Evolutionary conservation across 2,797 vertebrate genomes (phyloP).

Genomic region (Chrosomus eos): DNA sequence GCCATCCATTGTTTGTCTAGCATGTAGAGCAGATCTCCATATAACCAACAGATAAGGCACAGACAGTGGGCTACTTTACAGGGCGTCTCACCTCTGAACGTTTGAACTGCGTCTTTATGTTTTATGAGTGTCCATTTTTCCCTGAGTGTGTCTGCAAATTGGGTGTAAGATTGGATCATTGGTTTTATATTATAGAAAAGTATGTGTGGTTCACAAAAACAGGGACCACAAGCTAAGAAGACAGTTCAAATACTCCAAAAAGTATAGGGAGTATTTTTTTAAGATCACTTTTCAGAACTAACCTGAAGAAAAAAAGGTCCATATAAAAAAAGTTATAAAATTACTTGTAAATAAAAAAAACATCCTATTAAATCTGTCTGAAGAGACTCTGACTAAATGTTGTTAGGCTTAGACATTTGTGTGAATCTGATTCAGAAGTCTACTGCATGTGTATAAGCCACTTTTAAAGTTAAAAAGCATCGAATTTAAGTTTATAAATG

Average conservation of each 20-base stretch:
- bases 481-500: not conserved
- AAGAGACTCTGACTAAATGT: not conserved
- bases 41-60: constrained; percentile 32
- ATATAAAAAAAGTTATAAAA: not conserved
- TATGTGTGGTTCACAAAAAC: not conserved
- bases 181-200: not conserved
- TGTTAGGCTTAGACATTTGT: not conserved
- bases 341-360: not conserved
- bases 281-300: not conserved
- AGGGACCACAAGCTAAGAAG: no score
- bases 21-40: constrained; percentile 39
- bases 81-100: constrained; percentile 15
- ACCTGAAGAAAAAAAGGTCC: not conserved
- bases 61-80: constrained; percentile 3
- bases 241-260: not conserved
- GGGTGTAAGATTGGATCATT: not conserved
- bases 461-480: not conserved
- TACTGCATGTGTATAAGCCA: not conserved
- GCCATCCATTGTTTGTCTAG: constrained; percentile 30
- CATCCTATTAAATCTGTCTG: not conserved
- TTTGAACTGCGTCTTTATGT: constrained; percentile 9
- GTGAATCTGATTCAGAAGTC: not conserved
- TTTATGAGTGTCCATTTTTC: not conserved
- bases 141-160: not conserved
- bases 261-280: no score